Evolutionary conservation across 1,140 invertebrate species (phyloP), one percentile per base, ranked within the genome.

Genomic region (Tetranychus urticae): DNA sequence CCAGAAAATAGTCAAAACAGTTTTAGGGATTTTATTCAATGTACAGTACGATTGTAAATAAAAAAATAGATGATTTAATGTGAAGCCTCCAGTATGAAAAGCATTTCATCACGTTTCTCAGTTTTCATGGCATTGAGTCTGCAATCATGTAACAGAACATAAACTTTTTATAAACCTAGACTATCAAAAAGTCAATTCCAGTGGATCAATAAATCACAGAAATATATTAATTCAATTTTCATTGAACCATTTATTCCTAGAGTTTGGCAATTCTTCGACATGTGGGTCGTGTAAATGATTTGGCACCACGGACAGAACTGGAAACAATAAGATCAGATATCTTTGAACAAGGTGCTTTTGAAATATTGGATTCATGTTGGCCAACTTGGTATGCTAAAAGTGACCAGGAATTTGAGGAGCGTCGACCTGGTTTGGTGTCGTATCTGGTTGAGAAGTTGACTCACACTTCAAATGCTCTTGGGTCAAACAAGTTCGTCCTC

Each of bases 201-300:
- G 23, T 14, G 13, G 2, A 23, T 23, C 0, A 23, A 23, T 14
- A 47, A 12, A 8, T 14, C 7, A 47, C 2, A 8, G 13, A 14
- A 3, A 47, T n/a, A 3, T 47, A 0, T 42, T 42, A 6, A 42
- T 42, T 42, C 5, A 42, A 6, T 42, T 42, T 42, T 10, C 10
- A 42, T 42, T 42, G 39, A 33, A 52, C n/a, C 31, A 23, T n/a
- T 50, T n/a, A 1, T 10, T n/a, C 13, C 6, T 50, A 50, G 50
- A 52, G 13, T 52, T 7, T 52, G 50, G 73, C 77, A 6, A 79
- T 79, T 62, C 58, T 77, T n/a, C 69, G 73, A 12, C 73, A 78
- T 66, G 68, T 79, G 58, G 77, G 71, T 5, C 63, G 76, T 34
- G 66, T 65, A 45, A 54, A 65, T 56, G 60, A 61, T 37, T 56